Conservation (phyloP, 1,140 invertebrate species). For the Sesamia nonagrioides region DNA sequence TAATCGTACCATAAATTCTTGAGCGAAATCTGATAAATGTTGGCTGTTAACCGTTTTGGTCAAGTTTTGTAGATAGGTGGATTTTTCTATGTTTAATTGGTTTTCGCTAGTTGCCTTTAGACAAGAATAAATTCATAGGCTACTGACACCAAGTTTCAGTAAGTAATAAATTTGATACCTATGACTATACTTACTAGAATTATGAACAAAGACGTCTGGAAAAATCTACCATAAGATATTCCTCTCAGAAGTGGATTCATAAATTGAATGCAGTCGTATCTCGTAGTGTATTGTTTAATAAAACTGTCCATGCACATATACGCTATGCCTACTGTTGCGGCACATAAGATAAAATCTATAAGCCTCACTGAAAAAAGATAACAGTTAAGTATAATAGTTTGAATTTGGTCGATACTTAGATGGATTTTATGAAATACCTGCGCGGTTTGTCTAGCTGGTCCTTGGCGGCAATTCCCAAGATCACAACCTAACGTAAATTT, state of each 20-base stretch:
- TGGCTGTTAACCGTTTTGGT: too few relatives aligned
- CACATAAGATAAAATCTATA: conserved; percentile 60
- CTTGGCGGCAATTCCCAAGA: too few relatives aligned
- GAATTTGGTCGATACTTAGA: neutral
- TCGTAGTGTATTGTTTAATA: conserved; percentile 75
- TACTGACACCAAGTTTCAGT: too few relatives aligned
- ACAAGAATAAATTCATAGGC: too few relatives aligned
- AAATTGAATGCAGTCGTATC: conserved; percentile 64
- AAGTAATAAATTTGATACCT: neutral
- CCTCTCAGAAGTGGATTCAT: conserved; percentile 74
- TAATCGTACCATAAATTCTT: too few relatives aligned
- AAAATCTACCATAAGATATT: conserved; percentile 65
- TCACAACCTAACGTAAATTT: too few relatives aligned
- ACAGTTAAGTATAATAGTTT: neutral
- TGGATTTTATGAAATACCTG: too few relatives aligned
- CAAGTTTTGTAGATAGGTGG: too few relatives aligned
- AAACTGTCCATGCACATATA: conserved; percentile 80
- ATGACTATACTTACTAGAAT: conserved; percentile 66
- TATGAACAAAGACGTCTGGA: conserved; percentile 70
- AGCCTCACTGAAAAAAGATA: conserved; percentile 62
- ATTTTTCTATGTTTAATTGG: too few relatives aligned
- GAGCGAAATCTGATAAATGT: too few relatives aligned
- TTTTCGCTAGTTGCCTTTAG: too few relatives aligned
- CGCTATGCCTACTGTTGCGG: conserved; percentile 63
- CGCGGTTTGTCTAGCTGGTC: too few relatives aligned